Evolutionary conservation across 1,140 invertebrate genomes (phyloP).

Genomic region (Phortica variegata): DNA sequence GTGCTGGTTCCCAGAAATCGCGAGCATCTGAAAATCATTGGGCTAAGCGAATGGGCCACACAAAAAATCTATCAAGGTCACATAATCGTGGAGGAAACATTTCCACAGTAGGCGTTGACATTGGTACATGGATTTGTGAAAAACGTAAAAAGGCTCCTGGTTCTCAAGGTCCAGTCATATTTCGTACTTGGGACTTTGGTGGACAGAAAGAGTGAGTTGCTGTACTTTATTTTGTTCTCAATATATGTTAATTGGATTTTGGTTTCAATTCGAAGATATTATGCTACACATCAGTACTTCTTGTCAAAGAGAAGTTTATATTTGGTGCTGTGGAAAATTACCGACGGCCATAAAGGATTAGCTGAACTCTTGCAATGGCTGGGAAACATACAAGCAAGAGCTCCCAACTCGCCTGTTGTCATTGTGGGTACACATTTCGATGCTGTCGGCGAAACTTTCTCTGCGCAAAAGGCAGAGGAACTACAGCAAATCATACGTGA

Average conservation of each 20-base stretch:
- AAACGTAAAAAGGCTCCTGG: slow-evolving; percentile 66
- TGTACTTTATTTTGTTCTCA: no score
- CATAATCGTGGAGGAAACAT: slow-evolving; percentile 65
- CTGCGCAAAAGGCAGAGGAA: slow-evolving; percentile 73
- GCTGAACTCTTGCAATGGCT: slow-evolving; percentile 93
- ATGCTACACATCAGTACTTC: slow-evolving; percentile 98
- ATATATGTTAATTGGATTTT: background rate
- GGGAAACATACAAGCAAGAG: slow-evolving; percentile 90
- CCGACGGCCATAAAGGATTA: slow-evolving; percentile 88
- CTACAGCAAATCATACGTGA: slow-evolving; percentile 87
- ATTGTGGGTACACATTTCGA: slow-evolving; percentile 96
- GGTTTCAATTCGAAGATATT: slow-evolving; percentile 63
- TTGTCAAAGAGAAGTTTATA: slow-evolving; percentile 94
- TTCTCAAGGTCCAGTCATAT: slow-evolving; percentile 85
- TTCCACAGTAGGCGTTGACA: slow-evolving; percentile 96
- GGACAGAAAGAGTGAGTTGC: slow-evolving; percentile 82
- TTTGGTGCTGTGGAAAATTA: slow-evolving; percentile 92
- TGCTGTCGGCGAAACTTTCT: slow-evolving; percentile 72
- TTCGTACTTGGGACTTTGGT: slow-evolving; percentile 99
- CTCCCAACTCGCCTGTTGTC: slow-evolving; percentile 90
- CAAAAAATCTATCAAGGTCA: slow-evolving; percentile 52
- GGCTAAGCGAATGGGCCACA: slow-evolving; percentile 92
- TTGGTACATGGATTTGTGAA: slow-evolving; percentile 92
- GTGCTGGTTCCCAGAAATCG: slow-evolving; percentile 48
- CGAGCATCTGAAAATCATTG: slow-evolving; percentile 67